A percentile compares a stretch with the other conserved stretches of the same genome.
Conservation (phyloP, 2,113 vertebrate genomes). For the Atlantisia rogersi region DNA sequence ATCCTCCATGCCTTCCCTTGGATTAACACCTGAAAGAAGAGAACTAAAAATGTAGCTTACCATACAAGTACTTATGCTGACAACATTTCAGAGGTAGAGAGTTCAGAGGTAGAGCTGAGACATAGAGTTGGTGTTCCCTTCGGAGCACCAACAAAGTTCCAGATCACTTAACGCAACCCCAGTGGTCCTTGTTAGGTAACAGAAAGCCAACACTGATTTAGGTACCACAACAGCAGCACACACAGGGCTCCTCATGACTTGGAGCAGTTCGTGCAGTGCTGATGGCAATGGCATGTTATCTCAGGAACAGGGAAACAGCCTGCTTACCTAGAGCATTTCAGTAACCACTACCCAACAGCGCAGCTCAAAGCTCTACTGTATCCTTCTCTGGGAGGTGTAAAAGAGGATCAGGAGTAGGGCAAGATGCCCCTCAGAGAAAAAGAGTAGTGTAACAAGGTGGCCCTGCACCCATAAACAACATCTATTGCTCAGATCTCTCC, state of each 20-base stretch:
- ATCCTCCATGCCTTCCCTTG: background rate
- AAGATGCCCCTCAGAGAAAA: background rate
- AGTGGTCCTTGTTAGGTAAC: fast-evolving
- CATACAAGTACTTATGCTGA: background rate
- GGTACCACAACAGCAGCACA: background rate
- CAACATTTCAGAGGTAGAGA: background rate
- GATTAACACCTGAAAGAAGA: background rate
- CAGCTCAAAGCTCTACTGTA: background rate
- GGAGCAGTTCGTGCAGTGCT: background rate
- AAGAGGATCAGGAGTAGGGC: background rate
- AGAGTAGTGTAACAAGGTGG: background rate
- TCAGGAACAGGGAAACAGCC: background rate
- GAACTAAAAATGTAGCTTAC: background rate
- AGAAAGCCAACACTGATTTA: background rate
- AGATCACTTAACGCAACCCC: background rate
- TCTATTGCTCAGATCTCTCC: background rate
- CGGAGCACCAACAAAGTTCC: background rate
- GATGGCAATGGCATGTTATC: background rate
- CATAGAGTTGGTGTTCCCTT: background rate
- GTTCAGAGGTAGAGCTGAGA: too few relatives aligned
- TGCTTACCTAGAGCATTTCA: background rate
- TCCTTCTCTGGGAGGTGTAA: background rate
- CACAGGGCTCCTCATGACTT: background rate
- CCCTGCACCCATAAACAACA: background rate
- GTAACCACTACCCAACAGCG: fast-evolving